Percentiles rank a stretch among this genome's conserved stretches.
Conservation (phyloP, 2,888 invertebrate species). For the Cryptocephalus moraei region DNA sequence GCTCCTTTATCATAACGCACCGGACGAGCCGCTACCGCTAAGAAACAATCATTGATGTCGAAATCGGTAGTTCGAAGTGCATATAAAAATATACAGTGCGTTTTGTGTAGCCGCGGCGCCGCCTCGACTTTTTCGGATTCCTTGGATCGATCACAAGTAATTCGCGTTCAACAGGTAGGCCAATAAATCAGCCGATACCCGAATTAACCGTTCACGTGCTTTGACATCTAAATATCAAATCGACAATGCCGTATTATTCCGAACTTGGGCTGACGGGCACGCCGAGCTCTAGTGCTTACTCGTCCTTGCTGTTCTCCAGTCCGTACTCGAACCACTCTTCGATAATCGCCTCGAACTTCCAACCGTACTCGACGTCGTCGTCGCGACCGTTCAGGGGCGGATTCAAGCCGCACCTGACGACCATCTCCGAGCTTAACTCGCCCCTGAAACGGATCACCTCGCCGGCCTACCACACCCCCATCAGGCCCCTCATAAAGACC, state of each 20-base stretch:
- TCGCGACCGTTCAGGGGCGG: slow-evolving; percentile 36
- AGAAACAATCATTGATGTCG: too few relatives aligned
- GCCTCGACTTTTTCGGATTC: background rate
- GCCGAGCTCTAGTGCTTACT: slow-evolving; percentile 45
- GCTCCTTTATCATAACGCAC: background rate
- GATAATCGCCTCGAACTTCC: slow-evolving; percentile 29
- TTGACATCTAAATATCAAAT: slow-evolving; percentile 3
- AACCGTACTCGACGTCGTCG: slow-evolving; percentile 23
- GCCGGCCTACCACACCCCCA: slow-evolving; percentile 39
- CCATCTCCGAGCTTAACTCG: slow-evolving; percentile 54
- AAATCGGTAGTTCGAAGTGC: too few relatives aligned
- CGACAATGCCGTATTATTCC: slow-evolving; percentile 56
- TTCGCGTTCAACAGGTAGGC: background rate
- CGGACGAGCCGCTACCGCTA: too few relatives aligned
- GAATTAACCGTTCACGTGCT: slow-evolving; percentile 1
- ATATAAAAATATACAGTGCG: too few relatives aligned
- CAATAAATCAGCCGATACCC: background rate
- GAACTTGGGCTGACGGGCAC: slow-evolving; percentile 47
- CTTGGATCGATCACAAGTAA: background rate
- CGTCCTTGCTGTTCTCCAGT: slow-evolving; percentile 41
- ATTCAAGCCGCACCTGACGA: slow-evolving; percentile 64
- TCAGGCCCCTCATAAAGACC: slow-evolving; percentile 57
- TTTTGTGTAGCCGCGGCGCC: too few relatives aligned
- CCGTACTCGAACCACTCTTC: slow-evolving; percentile 47
- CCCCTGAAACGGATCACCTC: slow-evolving; percentile 43